Base-by-base conservation (phyloP, 2,113 vertebrate genomes). In the Scolopax mira region DNA sequence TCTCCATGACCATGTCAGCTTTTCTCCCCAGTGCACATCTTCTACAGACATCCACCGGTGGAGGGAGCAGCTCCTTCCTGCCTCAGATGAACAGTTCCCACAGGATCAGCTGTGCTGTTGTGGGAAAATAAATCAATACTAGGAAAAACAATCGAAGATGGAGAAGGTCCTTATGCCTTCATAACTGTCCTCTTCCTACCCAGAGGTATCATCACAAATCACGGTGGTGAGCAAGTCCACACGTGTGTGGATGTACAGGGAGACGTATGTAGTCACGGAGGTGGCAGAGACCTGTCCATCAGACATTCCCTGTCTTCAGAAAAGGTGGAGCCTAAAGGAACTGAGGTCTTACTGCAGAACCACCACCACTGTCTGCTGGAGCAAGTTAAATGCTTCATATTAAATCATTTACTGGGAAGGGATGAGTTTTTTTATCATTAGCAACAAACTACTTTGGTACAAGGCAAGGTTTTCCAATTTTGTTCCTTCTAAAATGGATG, bases 1-100 rank as follows among this genome's bases (percentile, higher is more conserved):
- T 35, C 73, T 48, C 44, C 57, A 39, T 0, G 9, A 10, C 3
- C 52, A 35, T 0, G 1, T 49, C 41, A n/a, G 24, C 31, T 28
- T 61, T 41, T 39, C 23, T 69, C 30, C 15, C 13, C 46, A 33
- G 39, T 4, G 31, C 28, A 58, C 17, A 28, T 33, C 69, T 23
- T 37, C 58, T 22, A 41, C 10, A 39, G 39, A 8, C 55, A 62
- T 83, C 25, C 46, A 69, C 33, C 30, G 22, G 35, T 4, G 1
- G 24, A 73, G n/a, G 37, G 70, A 70, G 78, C 37, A 27, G 71
- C 3, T 74, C 66, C 58, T 54, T 39, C 65, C 33, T 10, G 13
- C 55, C 71, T 64, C 1, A 0, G 17, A 49, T 7, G 14, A 42
- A 54, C 0, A 0, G 31, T 22, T 83, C 51, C 27, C 37, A 11